Percentiles rank a stretch among this genome's conserved stretches.
phyloP scores from a whole-genome alignment of 2,113 vertebrate genomes.

The Irena cyanogastra region DNA sequence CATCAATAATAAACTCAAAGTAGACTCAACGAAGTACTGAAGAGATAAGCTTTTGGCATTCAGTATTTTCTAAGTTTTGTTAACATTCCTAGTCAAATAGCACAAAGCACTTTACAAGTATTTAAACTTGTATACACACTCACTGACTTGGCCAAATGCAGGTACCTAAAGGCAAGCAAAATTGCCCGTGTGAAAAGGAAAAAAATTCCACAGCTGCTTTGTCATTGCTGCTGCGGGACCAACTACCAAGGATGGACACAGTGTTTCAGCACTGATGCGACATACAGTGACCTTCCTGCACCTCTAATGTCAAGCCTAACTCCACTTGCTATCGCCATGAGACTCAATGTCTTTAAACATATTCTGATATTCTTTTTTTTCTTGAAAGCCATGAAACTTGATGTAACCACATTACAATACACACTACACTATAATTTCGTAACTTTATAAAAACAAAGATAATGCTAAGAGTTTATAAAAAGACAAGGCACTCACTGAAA shows the following conservation, averaged over 20 bases:
- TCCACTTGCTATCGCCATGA: background rate
- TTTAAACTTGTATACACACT: background rate
- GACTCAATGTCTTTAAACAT: background rate
- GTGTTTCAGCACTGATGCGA: background rate
- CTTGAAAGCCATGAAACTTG: background rate
- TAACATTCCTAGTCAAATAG: background rate
- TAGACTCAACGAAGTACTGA: background rate
- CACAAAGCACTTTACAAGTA: background rate
- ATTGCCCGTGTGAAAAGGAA: background rate
- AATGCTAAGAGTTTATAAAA: background rate
- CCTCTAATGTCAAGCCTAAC: background rate
- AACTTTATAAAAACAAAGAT: background rate
- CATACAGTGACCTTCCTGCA: background rate
- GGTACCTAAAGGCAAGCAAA: background rate
- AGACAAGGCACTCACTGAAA: background rate
- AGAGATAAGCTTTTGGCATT: background rate
- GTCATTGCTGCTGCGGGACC: background rate
- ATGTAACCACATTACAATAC: background rate
- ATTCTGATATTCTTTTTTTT: background rate
- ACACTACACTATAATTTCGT: background rate
- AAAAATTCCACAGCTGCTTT: background rate
- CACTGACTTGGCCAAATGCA: background rate
- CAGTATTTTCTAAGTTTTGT: background rate
- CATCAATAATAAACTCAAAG: background rate
- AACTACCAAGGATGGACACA: background rate